Evolutionary conservation across 2,113 vertebrate species (phyloP).

Genomic region (Desmodus rotundus): DNA sequence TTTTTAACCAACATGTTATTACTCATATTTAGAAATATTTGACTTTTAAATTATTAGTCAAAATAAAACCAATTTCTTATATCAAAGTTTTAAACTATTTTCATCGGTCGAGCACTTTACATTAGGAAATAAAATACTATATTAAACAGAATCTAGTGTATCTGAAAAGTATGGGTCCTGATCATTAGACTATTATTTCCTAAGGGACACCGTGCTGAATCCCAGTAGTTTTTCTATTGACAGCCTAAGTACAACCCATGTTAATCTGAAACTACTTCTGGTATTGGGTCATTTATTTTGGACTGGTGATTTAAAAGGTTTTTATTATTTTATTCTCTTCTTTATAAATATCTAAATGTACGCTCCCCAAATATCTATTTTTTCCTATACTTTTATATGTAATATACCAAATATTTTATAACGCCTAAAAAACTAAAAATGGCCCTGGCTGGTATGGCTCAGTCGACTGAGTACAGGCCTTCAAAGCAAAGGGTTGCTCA

Average conservation of each 20-base stretch:
- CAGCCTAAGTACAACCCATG: constrained; percentile 38
- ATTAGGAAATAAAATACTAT: constrained; percentile 41
- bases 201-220: constrained; percentile 54
- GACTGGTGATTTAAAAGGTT: not conserved
- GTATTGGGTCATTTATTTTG: constrained; percentile 39
- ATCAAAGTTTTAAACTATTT: constrained; percentile 53
- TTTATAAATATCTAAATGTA: not conserved
- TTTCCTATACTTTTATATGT: not conserved
- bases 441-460: too few species aligned
- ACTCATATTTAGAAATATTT: constrained; percentile 46
- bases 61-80: constrained; percentile 42
- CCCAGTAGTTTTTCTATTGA: constrained; percentile 56
- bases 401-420: not conserved
- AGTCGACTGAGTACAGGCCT: too few species aligned
- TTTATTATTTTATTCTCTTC: not conserved
- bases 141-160: constrained; percentile 58
- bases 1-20: not conserved
- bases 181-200: constrained; percentile 59
- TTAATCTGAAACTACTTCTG: constrained; percentile 61
- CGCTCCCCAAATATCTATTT: not conserved
- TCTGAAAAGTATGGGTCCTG: constrained; percentile 48
- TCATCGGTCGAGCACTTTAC: constrained; percentile 53
- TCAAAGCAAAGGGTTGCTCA: too few species aligned
- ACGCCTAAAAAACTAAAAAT: not conserved
- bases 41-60: constrained; percentile 62